These are phyloP conservation scores for Rhagophthalmus giganteus DNA, from an alignment of 2,888 invertebrate genomes.

Conservation along the genomic window DNA sequence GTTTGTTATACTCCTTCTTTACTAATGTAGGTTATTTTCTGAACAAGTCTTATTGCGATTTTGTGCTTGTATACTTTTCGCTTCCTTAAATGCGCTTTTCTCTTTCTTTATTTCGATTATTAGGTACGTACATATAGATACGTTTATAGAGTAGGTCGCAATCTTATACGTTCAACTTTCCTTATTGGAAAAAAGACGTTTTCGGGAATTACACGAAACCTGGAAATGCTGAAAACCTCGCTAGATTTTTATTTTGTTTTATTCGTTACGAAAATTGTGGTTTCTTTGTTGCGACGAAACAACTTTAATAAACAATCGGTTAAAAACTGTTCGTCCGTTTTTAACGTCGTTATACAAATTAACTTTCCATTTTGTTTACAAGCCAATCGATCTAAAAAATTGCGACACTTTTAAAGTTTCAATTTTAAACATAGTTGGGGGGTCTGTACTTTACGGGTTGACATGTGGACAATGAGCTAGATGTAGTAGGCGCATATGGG, in stretches of 20 bases:
- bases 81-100: slow-evolving; percentile 25
- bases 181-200: background rate
- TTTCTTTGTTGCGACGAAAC: too few relatives aligned
- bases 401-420: slow-evolving; percentile 13
- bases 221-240: too few relatives aligned
- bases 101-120: slow-evolving; percentile 13
- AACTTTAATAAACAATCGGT: too few relatives aligned
- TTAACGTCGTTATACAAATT: too few relatives aligned
- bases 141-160: too few relatives aligned
- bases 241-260: too few relatives aligned
- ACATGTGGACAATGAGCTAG: slow-evolving; percentile 48
- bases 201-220: background rate
- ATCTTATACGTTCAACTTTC: background rate
- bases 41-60: slow-evolving; percentile 39
- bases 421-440: slow-evolving; percentile 26
- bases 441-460: slow-evolving; percentile 33
- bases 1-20: slow-evolving; percentile 43
- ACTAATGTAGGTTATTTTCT: slow-evolving; percentile 46
- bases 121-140: too few relatives aligned
- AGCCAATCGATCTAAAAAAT: background rate
- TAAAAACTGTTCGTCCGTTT: too few relatives aligned
- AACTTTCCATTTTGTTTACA: too few relatives aligned
- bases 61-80: slow-evolving; percentile 34
- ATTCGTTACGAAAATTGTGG: too few relatives aligned
- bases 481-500: slow-evolving; percentile 42